A percentile compares a stretch with the other conserved stretches of the same genome.
These are phyloP conservation scores for Leptura quadrifasciata DNA, from an alignment of 2,888 invertebrate species.

Conservation along the genomic window DNA sequence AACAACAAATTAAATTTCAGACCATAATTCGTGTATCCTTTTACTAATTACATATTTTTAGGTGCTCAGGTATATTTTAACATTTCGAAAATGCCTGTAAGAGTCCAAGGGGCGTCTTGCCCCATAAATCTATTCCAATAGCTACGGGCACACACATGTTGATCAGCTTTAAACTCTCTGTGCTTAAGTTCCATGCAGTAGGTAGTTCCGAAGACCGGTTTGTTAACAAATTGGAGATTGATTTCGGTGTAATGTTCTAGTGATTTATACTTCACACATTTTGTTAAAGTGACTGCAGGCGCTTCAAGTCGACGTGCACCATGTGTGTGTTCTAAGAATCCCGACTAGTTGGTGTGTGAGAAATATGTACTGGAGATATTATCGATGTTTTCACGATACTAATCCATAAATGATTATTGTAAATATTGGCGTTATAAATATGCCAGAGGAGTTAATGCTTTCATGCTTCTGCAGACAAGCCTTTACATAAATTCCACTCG, in stretches of 20 bases:
- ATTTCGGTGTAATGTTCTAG: constrained; percentile 52
- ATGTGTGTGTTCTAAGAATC: constrained; percentile 38
- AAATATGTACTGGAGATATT: constrained; percentile 32
- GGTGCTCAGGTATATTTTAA: constrained; percentile 23
- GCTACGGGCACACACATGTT: constrained; percentile 41
- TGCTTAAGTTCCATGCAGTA: constrained; percentile 36
- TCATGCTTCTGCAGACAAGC: constrained; percentile 38
- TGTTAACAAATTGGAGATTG: constrained; percentile 56
- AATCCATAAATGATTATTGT: constrained; percentile 44
- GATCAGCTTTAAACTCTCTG: constrained; percentile 38
- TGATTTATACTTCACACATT: constrained; percentile 57
- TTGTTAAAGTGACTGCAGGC: constrained; percentile 35
- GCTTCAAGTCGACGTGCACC: constrained; percentile 9
- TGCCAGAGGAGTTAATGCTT: constrained; percentile 41
- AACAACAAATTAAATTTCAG: neutral
- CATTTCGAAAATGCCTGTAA: constrained; percentile 39
- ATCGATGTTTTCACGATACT: constrained; percentile 36
- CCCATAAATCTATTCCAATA: constrained; percentile 38
- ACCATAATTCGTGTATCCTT: constrained; percentile 35
- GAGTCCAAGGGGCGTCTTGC: constrained; percentile 36
- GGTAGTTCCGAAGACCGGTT: constrained; percentile 51
- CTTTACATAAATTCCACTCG: constrained; percentile 24
- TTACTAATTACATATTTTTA: constrained; percentile 45
- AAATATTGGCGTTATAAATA: constrained; percentile 47
- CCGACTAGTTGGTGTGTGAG: constrained; percentile 13